These are phyloP conservation scores for Agrotis exclamationis DNA, from an alignment of 2,888 invertebrate genomes.

Conservation along the genomic window DNA sequence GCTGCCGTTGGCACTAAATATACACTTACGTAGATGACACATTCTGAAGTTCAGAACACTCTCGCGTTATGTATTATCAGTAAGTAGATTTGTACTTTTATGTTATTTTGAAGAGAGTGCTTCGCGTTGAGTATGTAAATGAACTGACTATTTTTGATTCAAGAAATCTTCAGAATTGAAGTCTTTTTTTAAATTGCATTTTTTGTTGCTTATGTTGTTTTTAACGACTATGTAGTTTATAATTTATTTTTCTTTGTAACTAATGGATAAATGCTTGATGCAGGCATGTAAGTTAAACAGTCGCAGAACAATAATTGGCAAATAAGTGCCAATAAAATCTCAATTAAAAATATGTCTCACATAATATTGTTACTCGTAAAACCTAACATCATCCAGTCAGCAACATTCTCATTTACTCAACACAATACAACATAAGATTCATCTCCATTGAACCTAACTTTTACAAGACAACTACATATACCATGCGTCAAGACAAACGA, in stretches of 20 bases:
- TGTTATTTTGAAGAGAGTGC: conserved; percentile 35
- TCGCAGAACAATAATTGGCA: background rate
- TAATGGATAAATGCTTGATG: too few species aligned
- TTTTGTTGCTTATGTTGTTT: background rate
- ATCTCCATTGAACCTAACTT: conserved; percentile 31
- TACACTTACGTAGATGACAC: conserved; percentile 51
- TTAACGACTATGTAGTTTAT: too few species aligned
- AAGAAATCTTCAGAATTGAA: background rate
- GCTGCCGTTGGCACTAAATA: conserved; percentile 53
- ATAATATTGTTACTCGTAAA: background rate
- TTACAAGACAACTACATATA: conserved; percentile 10
- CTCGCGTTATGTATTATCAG: conserved; percentile 35
- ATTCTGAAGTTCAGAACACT: conserved; percentile 41
- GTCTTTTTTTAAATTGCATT: background rate
- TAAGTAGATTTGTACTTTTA: conserved; percentile 14
- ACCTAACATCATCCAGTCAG: conserved; percentile 2
- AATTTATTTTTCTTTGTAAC: too few species aligned
- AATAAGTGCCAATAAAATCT: too few species aligned
- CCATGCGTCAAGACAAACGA: conserved; percentile 49
- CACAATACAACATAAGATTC: conserved; percentile 24
- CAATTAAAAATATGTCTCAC: background rate
- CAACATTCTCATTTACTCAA: conserved; percentile 21
- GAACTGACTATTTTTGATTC: background rate
- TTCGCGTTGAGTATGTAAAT: conserved; percentile 25
- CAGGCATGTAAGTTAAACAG: background rate